Conservation (phyloP, 2,888 invertebrate species). For the Leptinotarsa rubiginosa region DNA sequence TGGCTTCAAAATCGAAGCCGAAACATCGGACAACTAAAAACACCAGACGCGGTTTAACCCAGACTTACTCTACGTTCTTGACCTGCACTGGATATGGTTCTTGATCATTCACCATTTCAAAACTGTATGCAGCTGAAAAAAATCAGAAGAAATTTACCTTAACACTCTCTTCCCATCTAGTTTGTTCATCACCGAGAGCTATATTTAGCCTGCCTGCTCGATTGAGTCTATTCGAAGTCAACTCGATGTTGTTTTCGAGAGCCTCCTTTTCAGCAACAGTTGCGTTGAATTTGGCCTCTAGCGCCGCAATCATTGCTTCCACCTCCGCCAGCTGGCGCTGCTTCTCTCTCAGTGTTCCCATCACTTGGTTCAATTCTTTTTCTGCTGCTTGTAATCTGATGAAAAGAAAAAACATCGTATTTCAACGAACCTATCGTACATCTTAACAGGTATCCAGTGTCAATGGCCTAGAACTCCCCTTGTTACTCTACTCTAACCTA, state of each 20-base stretch:
- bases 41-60: no score
- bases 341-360: slow-evolving; percentile 81
- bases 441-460: no score
- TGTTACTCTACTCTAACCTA: slow-evolving; percentile 57
- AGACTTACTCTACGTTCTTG: no score
- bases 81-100: no score
- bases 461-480: background rate
- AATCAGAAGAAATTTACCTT: slow-evolving; percentile 63
- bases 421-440: no score
- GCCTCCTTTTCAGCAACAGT: slow-evolving; percentile 82
- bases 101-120: no score
- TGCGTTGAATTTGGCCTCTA: slow-evolving; percentile 76
- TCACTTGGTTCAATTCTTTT: slow-evolving; percentile 79
- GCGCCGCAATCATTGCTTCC: slow-evolving; percentile 74
- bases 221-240: slow-evolving; percentile 82
- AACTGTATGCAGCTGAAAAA: background rate
- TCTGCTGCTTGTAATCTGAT: slow-evolving; percentile 82
- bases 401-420: slow-evolving; percentile 20
- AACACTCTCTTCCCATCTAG: slow-evolving; percentile 84
- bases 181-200: slow-evolving; percentile 87
- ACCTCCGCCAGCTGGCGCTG: slow-evolving; percentile 86
- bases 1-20: no score
- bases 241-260: slow-evolving; percentile 78
- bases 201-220: slow-evolving; percentile 88
- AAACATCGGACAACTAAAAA: no score